Conservation (phyloP, 1,140 invertebrate genomes). For the Cardiocondyla obscurior region DNA sequence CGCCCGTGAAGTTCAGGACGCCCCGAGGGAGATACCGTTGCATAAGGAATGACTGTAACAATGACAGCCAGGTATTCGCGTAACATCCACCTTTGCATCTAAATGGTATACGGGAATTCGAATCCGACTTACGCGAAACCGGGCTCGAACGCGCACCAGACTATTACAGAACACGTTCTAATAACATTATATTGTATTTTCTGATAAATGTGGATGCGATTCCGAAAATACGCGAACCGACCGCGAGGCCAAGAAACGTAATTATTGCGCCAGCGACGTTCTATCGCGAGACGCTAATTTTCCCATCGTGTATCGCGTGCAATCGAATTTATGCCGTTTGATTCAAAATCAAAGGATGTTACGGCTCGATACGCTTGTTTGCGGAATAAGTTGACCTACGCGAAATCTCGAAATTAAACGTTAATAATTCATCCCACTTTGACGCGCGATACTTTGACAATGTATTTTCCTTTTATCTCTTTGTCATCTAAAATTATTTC, state of each 20-base stretch:
- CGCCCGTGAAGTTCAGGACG: neutral
- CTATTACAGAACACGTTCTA: neutral
- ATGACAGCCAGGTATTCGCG: neutral
- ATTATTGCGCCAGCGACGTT: neutral
- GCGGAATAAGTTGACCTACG: neutral
- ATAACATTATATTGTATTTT: conserved; percentile 18
- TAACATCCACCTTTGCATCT: neutral
- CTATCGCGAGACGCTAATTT: neutral
- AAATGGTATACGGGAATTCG: conserved; percentile 3
- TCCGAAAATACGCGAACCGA: conserved; percentile 2
- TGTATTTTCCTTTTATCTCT: neutral
- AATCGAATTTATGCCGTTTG: neutral
- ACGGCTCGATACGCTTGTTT: neutral
- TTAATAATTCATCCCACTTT: neutral
- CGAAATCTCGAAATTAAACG: neutral
- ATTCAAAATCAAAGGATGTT: neutral
- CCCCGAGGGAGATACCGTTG: neutral
- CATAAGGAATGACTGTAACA: neutral
- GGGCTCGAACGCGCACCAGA: neutral
- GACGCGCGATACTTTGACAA: neutral
- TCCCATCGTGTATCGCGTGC: neutral
- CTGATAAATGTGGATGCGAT: neutral
- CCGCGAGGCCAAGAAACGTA: neutral
- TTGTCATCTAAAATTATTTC: neutral
- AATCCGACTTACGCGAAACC: neutral